phyloP scores from a whole-genome alignment of 1,140 invertebrate species.

The Battus philenor region DNA sequence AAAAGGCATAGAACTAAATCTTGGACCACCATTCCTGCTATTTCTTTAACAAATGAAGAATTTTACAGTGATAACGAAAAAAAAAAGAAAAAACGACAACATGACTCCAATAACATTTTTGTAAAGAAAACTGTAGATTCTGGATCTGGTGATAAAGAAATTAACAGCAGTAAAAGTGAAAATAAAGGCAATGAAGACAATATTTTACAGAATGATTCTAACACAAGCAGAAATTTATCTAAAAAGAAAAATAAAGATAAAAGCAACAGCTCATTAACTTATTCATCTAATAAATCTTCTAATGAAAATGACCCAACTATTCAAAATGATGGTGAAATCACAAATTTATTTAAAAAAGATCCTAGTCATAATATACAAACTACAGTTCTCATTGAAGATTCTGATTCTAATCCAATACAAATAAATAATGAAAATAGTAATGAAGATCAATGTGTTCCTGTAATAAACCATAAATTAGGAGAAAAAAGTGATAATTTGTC shows the following conservation, averaged over 20 bases:
- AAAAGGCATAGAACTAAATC: constrained; percentile 53
- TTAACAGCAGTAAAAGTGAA: too few species aligned
- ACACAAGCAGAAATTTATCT: too few species aligned
- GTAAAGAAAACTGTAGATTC: constrained; percentile 17
- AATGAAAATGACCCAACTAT: too few species aligned
- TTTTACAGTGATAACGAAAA: constrained; percentile 53
- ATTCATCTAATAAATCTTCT: too few species aligned
- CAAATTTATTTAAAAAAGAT: constrained; percentile 29
- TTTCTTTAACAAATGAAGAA: constrained; percentile 21
- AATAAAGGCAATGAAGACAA: too few species aligned
- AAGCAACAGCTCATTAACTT: too few species aligned
- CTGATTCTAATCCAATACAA: constrained; percentile 33
- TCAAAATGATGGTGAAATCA: constrained; percentile 13
- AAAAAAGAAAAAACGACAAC: constrained; percentile 34
- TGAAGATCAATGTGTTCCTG: constrained; percentile 39
- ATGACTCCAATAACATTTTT: constrained; percentile 2
- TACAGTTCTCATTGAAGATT: constrained; percentile 45
- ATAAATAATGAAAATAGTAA: constrained; percentile 11
- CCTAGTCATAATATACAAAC: constrained; percentile 28
- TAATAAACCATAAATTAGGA: constrained; percentile 23
- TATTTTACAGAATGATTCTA: too few species aligned
- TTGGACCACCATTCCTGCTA: constrained; percentile 31
- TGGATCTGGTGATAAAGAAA: constrained; percentile 26
- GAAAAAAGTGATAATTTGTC: constrained; percentile 7
- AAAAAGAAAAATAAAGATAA: too few species aligned